Evolutionary conservation across 2,888 invertebrate species (phyloP).

Genomic region (Drosophila ezoana): DNA sequence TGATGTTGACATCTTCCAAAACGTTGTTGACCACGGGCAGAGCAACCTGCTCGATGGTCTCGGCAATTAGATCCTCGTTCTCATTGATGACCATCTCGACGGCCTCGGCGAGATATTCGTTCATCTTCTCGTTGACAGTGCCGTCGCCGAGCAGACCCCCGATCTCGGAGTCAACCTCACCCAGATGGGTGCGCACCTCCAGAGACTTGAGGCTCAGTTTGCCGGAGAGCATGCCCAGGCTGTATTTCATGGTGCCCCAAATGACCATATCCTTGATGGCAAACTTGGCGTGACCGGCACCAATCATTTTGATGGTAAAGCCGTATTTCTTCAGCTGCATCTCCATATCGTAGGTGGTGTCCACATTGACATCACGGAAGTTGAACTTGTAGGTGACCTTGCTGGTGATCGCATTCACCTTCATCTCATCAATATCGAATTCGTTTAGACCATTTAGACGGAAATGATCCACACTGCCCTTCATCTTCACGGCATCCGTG

Average conservation of each 20-base stretch:
- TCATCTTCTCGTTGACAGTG: slow-evolving; percentile 74
- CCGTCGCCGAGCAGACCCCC: slow-evolving; percentile 80
- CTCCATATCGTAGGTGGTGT: slow-evolving; percentile 73
- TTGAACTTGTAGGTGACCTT: slow-evolving; percentile 72
- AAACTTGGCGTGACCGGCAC: slow-evolving; percentile 77
- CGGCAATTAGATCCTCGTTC: slow-evolving; percentile 74
- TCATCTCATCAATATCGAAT: slow-evolving; percentile 77
- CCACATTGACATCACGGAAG: slow-evolving; percentile 74
- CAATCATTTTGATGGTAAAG: slow-evolving; percentile 78
- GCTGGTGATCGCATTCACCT: slow-evolving; percentile 75
- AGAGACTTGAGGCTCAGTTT: slow-evolving; percentile 77
- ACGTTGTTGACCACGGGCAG: slow-evolving; percentile 70
- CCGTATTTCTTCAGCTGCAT: slow-evolving; percentile 75
- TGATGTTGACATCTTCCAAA: slow-evolving; percentile 65
- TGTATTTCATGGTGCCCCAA: slow-evolving; percentile 76
- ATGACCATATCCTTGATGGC: slow-evolving; percentile 73
- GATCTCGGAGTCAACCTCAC: slow-evolving; percentile 79
- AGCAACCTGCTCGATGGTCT: slow-evolving; percentile 69
- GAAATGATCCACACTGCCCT: slow-evolving; percentile 73
- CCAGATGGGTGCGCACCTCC: slow-evolving; percentile 74
- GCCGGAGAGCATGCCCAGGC: slow-evolving; percentile 65
- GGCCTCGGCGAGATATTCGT: slow-evolving; percentile 72
- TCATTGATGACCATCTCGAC: slow-evolving; percentile 75
- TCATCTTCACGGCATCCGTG: slow-evolving; percentile 45
- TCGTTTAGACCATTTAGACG: slow-evolving; percentile 75